Base-by-base conservation (phyloP, 2,113 vertebrate genomes). In the Silurus glanis region DNA sequence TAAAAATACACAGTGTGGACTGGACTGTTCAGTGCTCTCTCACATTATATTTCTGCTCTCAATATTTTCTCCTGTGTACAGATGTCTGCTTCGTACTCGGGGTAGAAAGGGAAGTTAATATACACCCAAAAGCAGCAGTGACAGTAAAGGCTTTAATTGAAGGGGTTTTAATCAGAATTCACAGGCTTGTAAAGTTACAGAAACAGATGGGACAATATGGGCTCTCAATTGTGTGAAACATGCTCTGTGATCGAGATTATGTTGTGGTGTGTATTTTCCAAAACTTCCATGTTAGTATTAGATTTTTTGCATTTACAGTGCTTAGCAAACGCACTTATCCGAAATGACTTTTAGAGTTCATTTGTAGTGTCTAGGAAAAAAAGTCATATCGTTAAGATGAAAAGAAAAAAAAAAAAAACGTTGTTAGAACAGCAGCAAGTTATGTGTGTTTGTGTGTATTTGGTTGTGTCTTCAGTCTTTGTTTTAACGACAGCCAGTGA, bases 1-100 rank as follows among this genome's bases (percentile, higher is more conserved):
- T 91, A 93, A 94, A 92, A 93, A 94, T 93, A 91, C 93, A 94
- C 89, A 56, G 64, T 88, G 91, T 92, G 90, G 92, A 92, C 91
- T 91, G 90, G 92, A 92, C 91, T 90, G 90, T 91, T 91, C 91
- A 90, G 91, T 91, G 92, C 91, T 93, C 89, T 88, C 90, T 87
- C 75, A 88, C 88, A 87, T 89, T 89, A 85, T 91, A 89, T 87
- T 47, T 21, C 23, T 19, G 45, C 25, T 80, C 83, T 85, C 74
- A 85, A 51, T 0, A 28, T 83, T 84, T 17, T 51, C n/a, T 47
- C n/a, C 25, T 7, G 9, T 23, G 53, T 17, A 47, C 83, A 59
- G 90, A 59, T 83, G 13, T 75, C 72, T 16, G 12, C 9, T 83
- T 89, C 51, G 81, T 25, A 51, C 66, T 9, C 53, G 58, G 23